Base-by-base conservation (phyloP, 2,888 invertebrate species). In the Hydroisotoma schaefferi region DNA sequence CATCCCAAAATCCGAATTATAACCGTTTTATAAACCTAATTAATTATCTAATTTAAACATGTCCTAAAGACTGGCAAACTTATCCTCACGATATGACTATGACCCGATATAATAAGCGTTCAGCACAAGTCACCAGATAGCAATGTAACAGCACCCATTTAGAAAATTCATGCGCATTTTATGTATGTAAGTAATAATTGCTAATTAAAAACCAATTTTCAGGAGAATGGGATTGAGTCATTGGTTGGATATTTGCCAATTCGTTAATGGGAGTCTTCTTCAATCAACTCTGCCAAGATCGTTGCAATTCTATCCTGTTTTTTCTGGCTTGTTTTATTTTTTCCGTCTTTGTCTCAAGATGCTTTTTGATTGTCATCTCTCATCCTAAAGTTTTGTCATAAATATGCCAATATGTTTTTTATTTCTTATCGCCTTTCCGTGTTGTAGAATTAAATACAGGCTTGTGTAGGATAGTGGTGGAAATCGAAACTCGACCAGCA, bases 261-360 rank as follows among this genome's bases (percentile, higher is more conserved):
- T 8, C 8, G 40, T 40, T 18, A 40, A 40, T 40, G n/a, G 40
- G 40, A 40, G 15, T 40, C 40, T 40, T 18, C 40, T 40, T 40
- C 40, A 40, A 40, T 40, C 40, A 40, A 40, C 40, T 40, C 40
- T 40, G 40, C 40, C 40, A 40, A 40, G 40, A 40, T 20, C 40
- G n/a, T 40, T 40, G 40, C 20, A 18, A 40, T 40, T 40, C 40
- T 40, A 20, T 40, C 40, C 40, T 40, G 15, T 20, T 40, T 4
- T 40, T 20, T 40, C 40, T 40, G 20, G 20, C 15, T 40, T 40
- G n/a, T 40, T 40, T 40, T 18, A 40, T 40, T 40, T 40, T 20
- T 40, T 15, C 5, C 40, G 40, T 4, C 20, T 5, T 40, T 20
- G n/a, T 40, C 40, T 40, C 20, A 15, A 40, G 20, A 18, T 40